phyloP scores from a whole-genome alignment of 2,113 vertebrate genomes.

The Eidolon helvum region DNA sequence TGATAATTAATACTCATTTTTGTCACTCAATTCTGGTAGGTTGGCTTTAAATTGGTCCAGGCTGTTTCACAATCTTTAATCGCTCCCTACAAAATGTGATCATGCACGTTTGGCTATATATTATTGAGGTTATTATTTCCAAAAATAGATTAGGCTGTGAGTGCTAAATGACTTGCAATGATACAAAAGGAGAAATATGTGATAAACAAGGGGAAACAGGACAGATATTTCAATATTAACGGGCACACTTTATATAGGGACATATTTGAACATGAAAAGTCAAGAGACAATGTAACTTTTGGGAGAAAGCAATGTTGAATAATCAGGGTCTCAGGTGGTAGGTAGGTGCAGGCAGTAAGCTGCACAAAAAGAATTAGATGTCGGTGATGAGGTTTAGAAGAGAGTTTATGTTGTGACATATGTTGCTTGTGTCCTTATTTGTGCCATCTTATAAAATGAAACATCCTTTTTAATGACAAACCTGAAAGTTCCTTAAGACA shows the following conservation, averaged over 20 bases:
- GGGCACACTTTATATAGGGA: neutral
- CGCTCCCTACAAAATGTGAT: conserved; percentile 58
- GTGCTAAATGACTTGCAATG: conserved; percentile 57
- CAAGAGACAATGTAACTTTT: neutral
- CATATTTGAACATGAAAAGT: neutral
- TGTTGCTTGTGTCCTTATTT: neutral
- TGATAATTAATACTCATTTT: conserved; percentile 68
- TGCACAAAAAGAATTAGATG: neutral
- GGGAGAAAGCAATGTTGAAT: neutral
- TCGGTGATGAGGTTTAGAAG: neutral
- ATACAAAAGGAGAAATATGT: conserved; percentile 49
- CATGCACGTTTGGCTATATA: conserved; percentile 60
- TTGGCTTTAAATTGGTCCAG: conserved; percentile 58
- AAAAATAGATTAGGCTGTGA: conserved; percentile 68
- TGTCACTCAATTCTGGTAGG: conserved; percentile 66
- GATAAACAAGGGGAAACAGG: neutral
- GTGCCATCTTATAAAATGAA: conserved; percentile 14
- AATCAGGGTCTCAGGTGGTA: neutral
- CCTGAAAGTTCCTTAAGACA: neutral
- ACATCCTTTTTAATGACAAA: neutral
- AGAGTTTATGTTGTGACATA: neutral
- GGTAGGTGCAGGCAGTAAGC: neutral
- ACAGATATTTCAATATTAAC: conserved; percentile 31
- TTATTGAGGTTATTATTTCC: conserved; percentile 66
- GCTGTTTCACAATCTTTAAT: conserved; percentile 68